phyloP scores from a whole-genome alignment of 2,888 invertebrate genomes.

The Chorisops tibialis region DNA sequence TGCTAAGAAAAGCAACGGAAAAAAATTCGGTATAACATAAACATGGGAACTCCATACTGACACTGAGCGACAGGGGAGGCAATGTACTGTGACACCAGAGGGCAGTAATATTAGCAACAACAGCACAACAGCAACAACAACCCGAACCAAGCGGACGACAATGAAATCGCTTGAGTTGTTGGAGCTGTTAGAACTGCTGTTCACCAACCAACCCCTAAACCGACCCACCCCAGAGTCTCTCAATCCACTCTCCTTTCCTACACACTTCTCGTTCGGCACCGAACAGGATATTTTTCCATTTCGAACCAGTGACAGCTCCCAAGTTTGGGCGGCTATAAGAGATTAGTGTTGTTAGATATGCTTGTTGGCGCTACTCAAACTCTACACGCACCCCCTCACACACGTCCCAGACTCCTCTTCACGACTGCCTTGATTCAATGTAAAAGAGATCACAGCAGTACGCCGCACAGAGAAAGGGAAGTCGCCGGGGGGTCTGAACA shows the following conservation, averaged over 20 bases:
- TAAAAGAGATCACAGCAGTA: not conserved
- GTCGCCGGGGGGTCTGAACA: constrained; percentile 13
- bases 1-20: constrained; percentile 1
- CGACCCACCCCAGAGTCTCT: not conserved
- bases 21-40: not conserved
- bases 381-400: not conserved
- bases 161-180: constrained; percentile 22
- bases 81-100: constrained; percentile 8
- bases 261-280: too few species aligned
- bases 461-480: not conserved
- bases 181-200: not conserved
- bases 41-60: not conserved
- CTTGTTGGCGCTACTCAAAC: constrained; percentile 18
- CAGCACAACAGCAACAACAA: constrained; percentile 22
- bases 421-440: not conserved
- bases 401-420: not conserved
- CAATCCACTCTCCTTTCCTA: too few species aligned
- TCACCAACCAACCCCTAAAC: not conserved
- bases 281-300: constrained; percentile 17
- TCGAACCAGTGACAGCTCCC: constrained; percentile 15
- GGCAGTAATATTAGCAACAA: constrained; percentile 24
- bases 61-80: not conserved
- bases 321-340: constrained; percentile 2
- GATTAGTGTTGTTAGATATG: constrained; percentile 27
- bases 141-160: constrained; percentile 20